A percentile compares a stretch with the other conserved stretches of the same genome.
Evolutionary conservation across 92 coral and sea anemone species (phyloP).

Genomic region (Nematostella vectensis): DNA sequence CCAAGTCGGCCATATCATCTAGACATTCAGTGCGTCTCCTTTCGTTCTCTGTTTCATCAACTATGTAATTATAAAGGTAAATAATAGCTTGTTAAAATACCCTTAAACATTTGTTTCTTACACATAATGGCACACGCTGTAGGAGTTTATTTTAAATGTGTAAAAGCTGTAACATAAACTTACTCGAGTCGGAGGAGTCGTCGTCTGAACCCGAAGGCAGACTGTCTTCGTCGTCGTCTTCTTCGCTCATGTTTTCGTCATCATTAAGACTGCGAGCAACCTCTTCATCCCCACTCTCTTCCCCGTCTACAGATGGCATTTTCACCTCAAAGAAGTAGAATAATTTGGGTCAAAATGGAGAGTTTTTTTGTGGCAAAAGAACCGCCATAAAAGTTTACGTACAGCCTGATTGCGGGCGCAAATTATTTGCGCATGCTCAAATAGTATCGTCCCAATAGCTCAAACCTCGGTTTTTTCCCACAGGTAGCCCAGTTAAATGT

Average conservation of each 20-base stretch:
- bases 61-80: slow-evolving; percentile 30
- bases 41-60: slow-evolving; percentile 94
- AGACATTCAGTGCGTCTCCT: slow-evolving; percentile 84
- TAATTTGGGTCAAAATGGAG: slow-evolving; percentile 1
- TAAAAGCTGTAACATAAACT: too few species aligned
- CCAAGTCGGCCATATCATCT: slow-evolving; percentile 92
- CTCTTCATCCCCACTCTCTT: slow-evolving; percentile 97
- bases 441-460: too few species aligned
- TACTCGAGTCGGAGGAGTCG: slow-evolving; percentile 78
- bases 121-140: too few species aligned
- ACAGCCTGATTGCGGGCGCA: background rate
- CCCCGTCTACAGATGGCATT: slow-evolving; percentile 96
- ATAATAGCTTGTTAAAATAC: background rate
- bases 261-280: slow-evolving; percentile 85
- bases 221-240: slow-evolving; percentile 87
- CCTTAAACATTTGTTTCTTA: background rate
- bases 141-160: too few species aligned
- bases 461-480: too few species aligned
- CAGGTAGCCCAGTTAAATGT: too few species aligned
- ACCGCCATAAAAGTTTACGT: background rate
- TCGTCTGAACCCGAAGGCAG: slow-evolving; percentile 88
- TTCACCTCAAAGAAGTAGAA: background rate
- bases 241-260: slow-evolving; percentile 97
- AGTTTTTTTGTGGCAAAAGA: background rate
- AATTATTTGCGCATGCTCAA: slow-evolving; percentile 1